These are phyloP conservation scores for Patella depressa DNA, from an alignment of 2,888 invertebrate genomes.

Conservation along the genomic window DNA sequence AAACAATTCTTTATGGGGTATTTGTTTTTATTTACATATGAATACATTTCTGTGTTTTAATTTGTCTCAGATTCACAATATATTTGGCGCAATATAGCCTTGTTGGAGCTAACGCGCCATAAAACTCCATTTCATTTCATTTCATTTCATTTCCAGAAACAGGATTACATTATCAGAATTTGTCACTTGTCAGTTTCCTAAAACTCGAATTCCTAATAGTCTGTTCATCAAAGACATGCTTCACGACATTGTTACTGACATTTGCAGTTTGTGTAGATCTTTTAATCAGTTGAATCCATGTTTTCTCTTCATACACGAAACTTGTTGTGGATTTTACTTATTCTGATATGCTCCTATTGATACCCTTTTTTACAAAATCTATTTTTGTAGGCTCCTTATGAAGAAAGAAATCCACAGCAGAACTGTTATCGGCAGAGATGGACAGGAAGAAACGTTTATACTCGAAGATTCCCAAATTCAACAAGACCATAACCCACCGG, in stretches of 20 bases:
- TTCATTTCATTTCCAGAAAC: background rate
- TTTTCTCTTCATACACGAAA: too few relatives aligned
- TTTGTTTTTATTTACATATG: too few relatives aligned
- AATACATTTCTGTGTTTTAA: too few relatives aligned
- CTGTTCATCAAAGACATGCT: too few relatives aligned
- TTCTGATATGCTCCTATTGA: too few relatives aligned
- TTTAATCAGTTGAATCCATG: conserved; percentile 27
- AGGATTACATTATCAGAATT: background rate
- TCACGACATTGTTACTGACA: too few relatives aligned
- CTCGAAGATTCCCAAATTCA: conserved; percentile 75
- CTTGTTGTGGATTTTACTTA: too few relatives aligned
- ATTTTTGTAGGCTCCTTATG: conserved; percentile 61
- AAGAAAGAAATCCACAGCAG: conserved; percentile 68
- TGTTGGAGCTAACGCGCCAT: too few relatives aligned
- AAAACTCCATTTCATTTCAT: background rate
- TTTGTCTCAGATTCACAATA: too few relatives aligned
- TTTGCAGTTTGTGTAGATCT: conserved; percentile 22
- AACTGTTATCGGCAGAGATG: conserved; percentile 62
- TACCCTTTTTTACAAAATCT: background rate
- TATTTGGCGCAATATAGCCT: too few relatives aligned
- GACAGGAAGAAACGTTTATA: conserved; percentile 73
- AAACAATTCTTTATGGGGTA: background rate
- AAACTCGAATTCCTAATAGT: too few relatives aligned
- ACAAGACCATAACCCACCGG: conserved; percentile 79
- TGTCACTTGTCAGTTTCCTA: background rate